phyloP scores from a whole-genome alignment of 2,888 invertebrate genomes.

The Carabus problematicus region DNA sequence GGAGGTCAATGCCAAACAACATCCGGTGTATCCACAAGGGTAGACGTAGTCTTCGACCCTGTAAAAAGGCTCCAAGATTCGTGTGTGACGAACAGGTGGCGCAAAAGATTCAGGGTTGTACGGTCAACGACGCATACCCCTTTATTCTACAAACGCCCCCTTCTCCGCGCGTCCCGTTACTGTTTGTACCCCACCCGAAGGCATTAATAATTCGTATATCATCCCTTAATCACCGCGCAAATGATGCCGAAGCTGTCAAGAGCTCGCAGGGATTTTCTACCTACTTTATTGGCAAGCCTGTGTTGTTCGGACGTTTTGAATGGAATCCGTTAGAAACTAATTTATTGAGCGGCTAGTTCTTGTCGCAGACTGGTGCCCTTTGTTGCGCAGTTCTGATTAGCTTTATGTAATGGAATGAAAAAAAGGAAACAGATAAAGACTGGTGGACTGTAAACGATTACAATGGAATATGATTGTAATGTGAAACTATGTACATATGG shows the following conservation, averaged over 20 bases:
- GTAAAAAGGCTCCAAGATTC: constrained; percentile 8
- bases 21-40: constrained; percentile 29
- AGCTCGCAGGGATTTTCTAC: neutral
- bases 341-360: too few relatives aligned
- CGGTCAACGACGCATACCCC: constrained; percentile 7
- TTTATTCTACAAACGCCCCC: constrained; percentile 5
- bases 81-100: constrained; percentile 39
- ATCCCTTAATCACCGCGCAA: constrained; percentile 34
- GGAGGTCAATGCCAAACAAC: constrained; percentile 37
- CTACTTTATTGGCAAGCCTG: too few relatives aligned
- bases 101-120: constrained; percentile 12
- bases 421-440: too few relatives aligned
- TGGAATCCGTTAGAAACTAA: constrained; percentile 22
- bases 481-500: too few relatives aligned
- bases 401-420: too few relatives aligned
- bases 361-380: too few relatives aligned
- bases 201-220: constrained; percentile 38
- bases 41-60: constrained; percentile 19
- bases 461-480: too few relatives aligned
- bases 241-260: constrained; percentile 24
- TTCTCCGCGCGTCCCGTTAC: neutral
- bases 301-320: constrained; percentile 15
- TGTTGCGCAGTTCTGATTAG: too few relatives aligned
- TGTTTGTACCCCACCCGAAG: constrained; percentile 22
- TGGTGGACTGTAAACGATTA: too few relatives aligned